Evolutionary conservation across 2,888 invertebrate species (phyloP).

Genomic region (Parnassius smintheus): DNA sequence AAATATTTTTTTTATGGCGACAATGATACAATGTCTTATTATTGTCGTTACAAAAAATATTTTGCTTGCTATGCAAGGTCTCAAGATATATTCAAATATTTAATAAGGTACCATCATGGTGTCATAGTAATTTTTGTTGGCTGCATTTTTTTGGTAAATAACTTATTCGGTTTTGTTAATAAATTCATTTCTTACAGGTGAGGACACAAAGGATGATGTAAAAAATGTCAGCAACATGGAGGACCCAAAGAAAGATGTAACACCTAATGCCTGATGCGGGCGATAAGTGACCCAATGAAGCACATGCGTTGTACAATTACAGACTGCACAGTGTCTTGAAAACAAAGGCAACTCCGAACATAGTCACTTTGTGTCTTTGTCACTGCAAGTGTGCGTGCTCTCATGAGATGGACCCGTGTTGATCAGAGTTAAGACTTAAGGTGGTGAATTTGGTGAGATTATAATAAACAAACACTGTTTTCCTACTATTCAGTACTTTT

Average conservation of each 20-base stretch:
- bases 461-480: conserved; percentile 14
- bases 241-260: conserved; percentile 85
- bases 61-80: no score
- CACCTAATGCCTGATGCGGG: conserved; percentile 84
- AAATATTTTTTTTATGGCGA: no score
- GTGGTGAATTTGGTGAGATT: conserved; percentile 16
- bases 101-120: no score
- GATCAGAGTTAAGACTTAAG: neutral
- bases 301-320: conserved; percentile 5
- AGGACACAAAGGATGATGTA: conserved; percentile 83
- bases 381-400: conserved; percentile 15
- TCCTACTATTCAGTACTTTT: conserved; percentile 22
- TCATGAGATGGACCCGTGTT: conserved; percentile 8
- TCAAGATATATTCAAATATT: no score
- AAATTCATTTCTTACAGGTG: conserved; percentile 43
- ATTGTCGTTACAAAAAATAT: no score
- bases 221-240: conserved; percentile 80
- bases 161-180: no score
- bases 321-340: conserved; percentile 14
- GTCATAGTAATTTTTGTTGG: no score
- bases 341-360: neutral
- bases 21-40: no score
- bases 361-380: conserved; percentile 8
- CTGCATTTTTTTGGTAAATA: no score
- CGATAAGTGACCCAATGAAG: conserved; percentile 33